These are phyloP conservation scores for Tachystola acroxantha DNA, from an alignment of 2,888 invertebrate species.

Conservation along the genomic window DNA sequence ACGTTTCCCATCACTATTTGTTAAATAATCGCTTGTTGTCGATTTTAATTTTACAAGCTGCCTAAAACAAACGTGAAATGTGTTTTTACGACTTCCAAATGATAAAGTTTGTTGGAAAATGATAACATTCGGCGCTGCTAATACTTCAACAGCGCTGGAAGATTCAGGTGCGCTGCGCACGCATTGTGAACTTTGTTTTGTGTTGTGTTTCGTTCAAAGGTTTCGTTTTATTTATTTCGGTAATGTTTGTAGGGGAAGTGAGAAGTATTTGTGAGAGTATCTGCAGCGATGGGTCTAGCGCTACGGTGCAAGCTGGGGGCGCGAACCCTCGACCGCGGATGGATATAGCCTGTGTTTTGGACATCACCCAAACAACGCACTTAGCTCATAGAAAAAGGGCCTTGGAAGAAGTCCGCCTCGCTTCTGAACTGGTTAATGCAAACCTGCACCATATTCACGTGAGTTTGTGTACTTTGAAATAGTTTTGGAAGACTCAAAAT, in stretches of 20 bases:
- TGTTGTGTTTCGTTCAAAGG: constrained; percentile 12
- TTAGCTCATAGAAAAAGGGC: constrained; percentile 87
- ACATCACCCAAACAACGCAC: constrained; percentile 85
- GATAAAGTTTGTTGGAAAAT: constrained; percentile 59
- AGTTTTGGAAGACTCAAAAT: neutral
- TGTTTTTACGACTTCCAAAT: constrained; percentile 54
- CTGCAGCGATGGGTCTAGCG: constrained; percentile 74
- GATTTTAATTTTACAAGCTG: constrained; percentile 34
- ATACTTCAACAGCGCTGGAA: constrained; percentile 57
- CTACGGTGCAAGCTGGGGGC: constrained; percentile 62
- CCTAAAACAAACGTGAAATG: constrained; percentile 44
- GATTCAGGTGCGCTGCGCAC: constrained; percentile 55
- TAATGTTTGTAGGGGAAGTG: constrained; percentile 53
- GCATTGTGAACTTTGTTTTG: constrained; percentile 38
- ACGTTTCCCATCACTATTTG: constrained; percentile 48
- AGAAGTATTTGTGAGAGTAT: constrained; percentile 74
- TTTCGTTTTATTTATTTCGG: too few species aligned
- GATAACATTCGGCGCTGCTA: constrained; percentile 68
- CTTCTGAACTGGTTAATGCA: constrained; percentile 87
- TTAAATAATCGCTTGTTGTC: constrained; percentile 63
- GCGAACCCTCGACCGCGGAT: constrained; percentile 80
- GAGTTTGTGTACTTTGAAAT: constrained; percentile 23
- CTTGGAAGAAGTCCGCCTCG: constrained; percentile 89
- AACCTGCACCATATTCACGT: constrained; percentile 92
- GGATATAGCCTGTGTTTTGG: constrained; percentile 94